Base-by-base conservation (phyloP, 2,797 vertebrate species). In the Carduelis carduelis region DNA sequence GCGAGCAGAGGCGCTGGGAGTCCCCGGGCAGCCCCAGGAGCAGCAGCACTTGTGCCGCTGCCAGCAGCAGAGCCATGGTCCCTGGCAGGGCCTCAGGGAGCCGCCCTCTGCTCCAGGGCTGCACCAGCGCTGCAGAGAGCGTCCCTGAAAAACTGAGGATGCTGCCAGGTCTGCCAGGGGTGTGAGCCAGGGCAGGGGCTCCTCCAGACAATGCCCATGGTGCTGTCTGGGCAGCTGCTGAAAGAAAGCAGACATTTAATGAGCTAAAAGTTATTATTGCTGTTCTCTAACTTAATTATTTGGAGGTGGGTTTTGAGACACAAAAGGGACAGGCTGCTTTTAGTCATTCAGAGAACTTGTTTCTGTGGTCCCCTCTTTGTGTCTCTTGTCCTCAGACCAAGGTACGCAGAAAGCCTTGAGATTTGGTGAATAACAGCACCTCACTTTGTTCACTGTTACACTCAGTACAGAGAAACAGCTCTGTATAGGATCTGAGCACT, bases 1-100 rank as follows among this genome's bases (percentile, higher is more conserved):
- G 98, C 1, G 98, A 98, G 97, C 99, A 99, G 75, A 98, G 97
- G 3, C 98, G 76, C 34, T 97, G 97, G 0, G 97, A 90, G 41
- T 83, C 70, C 80, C 90, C 88, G 32, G 97, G 79, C 96, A 98
- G 83, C 70, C 91, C 92, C 56, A 99, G 86, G 4, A 98, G 95
- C 94, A 98, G 34, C 69, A 99, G 86, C 92, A 55, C 59, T 3
- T 27, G 55, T n/a, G 95, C 92, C 12, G 53, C 22, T 12, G 93
- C 70, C 96, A 97, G 96, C 49, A 97, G 70, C 81, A 90, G 97
- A 28, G 96, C 97, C 99, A 99, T 99, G n/a, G 98, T 97, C 89
- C 96, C 69, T 3, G 27, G 8, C 24, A 27, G 6, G 34, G 46
- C 37, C 26, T 81, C 28, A 71, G 35, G 66, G 34, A 24, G n/a